Evolutionary conservation across 2,113 vertebrate species (phyloP).

Genomic region (Athene cunicularia): DNA sequence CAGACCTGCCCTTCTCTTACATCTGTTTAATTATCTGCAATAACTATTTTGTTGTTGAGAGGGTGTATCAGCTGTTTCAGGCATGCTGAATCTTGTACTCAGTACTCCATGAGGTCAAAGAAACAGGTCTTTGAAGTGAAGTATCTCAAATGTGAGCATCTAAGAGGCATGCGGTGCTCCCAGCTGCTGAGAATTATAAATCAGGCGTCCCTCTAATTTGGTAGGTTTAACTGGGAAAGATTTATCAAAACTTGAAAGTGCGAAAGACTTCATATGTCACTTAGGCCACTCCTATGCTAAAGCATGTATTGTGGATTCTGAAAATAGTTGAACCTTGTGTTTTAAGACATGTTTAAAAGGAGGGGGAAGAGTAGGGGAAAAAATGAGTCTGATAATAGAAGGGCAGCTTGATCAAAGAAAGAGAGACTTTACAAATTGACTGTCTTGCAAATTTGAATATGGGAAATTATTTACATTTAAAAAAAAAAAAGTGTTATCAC

Average conservation of each 20-base stretch:
- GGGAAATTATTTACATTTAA: not conserved
- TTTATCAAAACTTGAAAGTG: not conserved
- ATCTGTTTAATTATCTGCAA: constrained; percentile 67
- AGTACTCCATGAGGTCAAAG: constrained; percentile 25
- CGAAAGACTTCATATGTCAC: not conserved
- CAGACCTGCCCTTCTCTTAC: constrained; percentile 54
- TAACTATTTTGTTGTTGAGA: constrained; percentile 69
- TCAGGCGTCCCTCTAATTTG: not conserved
- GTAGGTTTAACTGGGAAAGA: not conserved
- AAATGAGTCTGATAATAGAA: not conserved
- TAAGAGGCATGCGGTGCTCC: not conserved
- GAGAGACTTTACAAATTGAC: not conserved
- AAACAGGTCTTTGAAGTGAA: constrained; percentile 68
- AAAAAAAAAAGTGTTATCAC: not conserved
- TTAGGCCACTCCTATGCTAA: not conserved
- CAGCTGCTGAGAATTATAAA: constrained; percentile 22
- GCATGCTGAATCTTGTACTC: constrained; percentile 69
- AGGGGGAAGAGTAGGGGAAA: not conserved
- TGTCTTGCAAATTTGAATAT: not conserved
- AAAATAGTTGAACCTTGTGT: not conserved
- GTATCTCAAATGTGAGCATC: constrained; percentile 2
- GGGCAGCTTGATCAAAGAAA: not conserved
- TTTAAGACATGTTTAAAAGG: not conserved
- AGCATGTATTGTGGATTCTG: not conserved
- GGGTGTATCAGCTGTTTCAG: constrained; percentile 58